Percentiles rank a stretch among this genome's conserved stretches.
phyloP scores from a whole-genome alignment of 2,888 invertebrate species.

The Aphelenchoides bicaudatus region DNA sequence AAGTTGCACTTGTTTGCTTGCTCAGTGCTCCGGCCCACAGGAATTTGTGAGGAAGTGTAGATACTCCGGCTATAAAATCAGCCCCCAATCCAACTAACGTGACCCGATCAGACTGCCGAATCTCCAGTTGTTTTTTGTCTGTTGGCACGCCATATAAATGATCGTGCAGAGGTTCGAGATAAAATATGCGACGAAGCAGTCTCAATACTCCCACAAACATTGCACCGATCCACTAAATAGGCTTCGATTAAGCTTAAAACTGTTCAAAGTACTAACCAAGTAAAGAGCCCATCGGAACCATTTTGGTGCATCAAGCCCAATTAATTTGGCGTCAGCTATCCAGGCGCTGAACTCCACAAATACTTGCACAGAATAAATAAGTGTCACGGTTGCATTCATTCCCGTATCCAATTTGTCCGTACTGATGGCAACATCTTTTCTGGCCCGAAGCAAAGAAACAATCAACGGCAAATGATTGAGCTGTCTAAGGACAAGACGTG shows the following conservation, averaged over 20 bases:
- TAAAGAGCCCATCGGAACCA: constrained; percentile 48
- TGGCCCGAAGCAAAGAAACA: constrained; percentile 37
- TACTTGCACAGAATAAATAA: constrained; percentile 50
- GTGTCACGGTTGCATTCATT: constrained; percentile 37
- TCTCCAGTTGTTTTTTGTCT: constrained; percentile 28
- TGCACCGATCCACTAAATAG: constrained; percentile 39
- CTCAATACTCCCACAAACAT: constrained; percentile 41
- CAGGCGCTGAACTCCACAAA: constrained; percentile 46
- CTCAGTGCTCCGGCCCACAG: constrained; percentile 50
- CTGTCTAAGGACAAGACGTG: constrained; percentile 43
- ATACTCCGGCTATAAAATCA: constrained; percentile 47
- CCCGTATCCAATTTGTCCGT: constrained; percentile 23
- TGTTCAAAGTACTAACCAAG: constrained; percentile 21
- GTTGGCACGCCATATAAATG: background rate
- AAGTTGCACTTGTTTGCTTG: constrained; percentile 37
- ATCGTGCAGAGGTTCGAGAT: constrained; percentile 10
- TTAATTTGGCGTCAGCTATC: constrained; percentile 47
- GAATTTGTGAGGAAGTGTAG: constrained; percentile 42
- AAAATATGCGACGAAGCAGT: constrained; percentile 29
- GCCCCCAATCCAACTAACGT: constrained; percentile 38
- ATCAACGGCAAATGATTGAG: constrained; percentile 49
- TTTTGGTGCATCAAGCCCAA: constrained; percentile 38
- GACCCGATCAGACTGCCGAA: constrained; percentile 37
- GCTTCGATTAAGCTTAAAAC: background rate
- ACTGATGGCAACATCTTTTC: constrained; percentile 10